Evolutionary conservation across 92 coral and sea anemone genomes (phyloP).

Genomic region (Montipora capitata): DNA sequence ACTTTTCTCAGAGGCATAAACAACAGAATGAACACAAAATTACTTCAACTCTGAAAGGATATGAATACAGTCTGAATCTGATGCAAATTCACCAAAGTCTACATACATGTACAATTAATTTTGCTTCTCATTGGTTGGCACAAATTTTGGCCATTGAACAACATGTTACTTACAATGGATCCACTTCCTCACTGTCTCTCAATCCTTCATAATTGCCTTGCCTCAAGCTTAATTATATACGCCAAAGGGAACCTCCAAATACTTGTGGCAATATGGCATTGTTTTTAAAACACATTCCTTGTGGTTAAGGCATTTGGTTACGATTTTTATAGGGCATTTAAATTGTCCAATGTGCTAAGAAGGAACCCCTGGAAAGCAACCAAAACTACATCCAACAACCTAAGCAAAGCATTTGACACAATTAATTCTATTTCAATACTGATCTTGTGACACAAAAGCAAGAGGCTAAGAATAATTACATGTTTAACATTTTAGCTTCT

Average conservation of each 20-base stretch:
- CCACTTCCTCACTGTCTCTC: not conserved
- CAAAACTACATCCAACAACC: not conserved
- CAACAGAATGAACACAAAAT: slow-evolving; percentile 16
- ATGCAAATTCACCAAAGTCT: slow-evolving; percentile 51
- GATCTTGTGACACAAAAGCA: slow-evolving; percentile 6
- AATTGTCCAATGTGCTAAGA: not conserved
- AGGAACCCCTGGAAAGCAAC: not conserved
- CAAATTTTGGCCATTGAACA: not conserved
- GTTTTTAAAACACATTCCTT: slow-evolving; percentile 22
- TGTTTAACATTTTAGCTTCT: slow-evolving; percentile 20
- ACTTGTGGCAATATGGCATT: slow-evolving; percentile 15
- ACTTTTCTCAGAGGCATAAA: not conserved
- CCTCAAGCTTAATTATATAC: slow-evolving; percentile 4
- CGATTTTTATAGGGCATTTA: not conserved
- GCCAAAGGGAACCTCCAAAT: not conserved
- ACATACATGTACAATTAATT: not conserved
- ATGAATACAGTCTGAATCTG: slow-evolving; percentile 43
- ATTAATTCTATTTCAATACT: not conserved
- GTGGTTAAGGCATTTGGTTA: slow-evolving; percentile 28
- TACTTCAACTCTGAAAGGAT: slow-evolving; percentile 14
- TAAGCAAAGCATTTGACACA: not conserved
- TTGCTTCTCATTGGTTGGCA: slow-evolving; percentile 19
- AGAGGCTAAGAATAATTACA: not conserved
- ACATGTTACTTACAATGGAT: not conserved
- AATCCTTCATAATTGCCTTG: not conserved